These are phyloP conservation scores for Drymonia ruficornis DNA, from an alignment of 2,888 invertebrate species.

Conservation along the genomic window DNA sequence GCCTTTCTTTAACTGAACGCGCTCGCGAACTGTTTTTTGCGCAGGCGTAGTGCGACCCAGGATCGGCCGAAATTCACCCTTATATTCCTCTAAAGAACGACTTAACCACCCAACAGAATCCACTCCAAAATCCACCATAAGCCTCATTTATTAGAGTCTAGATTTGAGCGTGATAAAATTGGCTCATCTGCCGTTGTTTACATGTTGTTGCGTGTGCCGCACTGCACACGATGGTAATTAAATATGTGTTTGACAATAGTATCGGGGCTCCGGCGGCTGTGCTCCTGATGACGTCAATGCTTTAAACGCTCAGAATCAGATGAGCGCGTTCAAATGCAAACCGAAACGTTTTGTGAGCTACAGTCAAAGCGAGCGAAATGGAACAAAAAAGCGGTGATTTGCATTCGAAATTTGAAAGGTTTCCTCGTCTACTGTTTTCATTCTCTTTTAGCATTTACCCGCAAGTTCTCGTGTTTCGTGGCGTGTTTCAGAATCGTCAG, in stretches of 20 bases:
- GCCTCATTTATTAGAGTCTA: neutral
- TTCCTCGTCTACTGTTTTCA: constrained; percentile 23
- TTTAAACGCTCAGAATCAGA: constrained; percentile 52
- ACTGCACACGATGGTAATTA: constrained; percentile 84
- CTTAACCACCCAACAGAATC: constrained; percentile 33
- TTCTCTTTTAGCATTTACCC: constrained; percentile 9
- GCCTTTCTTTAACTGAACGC: constrained; percentile 75
- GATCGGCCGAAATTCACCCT: constrained; percentile 79
- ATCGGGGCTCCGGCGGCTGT: constrained; percentile 69
- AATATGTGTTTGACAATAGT: constrained; percentile 83
- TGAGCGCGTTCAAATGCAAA: constrained; percentile 54
- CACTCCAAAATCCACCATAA: constrained; percentile 32
- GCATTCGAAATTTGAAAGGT: constrained; percentile 37
- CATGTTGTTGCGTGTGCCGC: constrained; percentile 75
- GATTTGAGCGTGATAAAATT: constrained; percentile 13
- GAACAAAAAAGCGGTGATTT: constrained; percentile 32
- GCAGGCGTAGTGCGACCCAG: constrained; percentile 74
- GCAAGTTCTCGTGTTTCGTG: neutral
- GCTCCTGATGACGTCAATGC: constrained; percentile 78
- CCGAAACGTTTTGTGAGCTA: constrained; percentile 43
- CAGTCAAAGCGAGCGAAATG: constrained; percentile 30
- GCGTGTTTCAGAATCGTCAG: too few relatives aligned
- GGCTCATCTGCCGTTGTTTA: constrained; percentile 20
- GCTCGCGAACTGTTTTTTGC: constrained; percentile 63
- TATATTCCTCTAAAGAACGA: constrained; percentile 36